phyloP scores from a whole-genome alignment of 2,888 invertebrate species.

The Diogma glabrata region DNA sequence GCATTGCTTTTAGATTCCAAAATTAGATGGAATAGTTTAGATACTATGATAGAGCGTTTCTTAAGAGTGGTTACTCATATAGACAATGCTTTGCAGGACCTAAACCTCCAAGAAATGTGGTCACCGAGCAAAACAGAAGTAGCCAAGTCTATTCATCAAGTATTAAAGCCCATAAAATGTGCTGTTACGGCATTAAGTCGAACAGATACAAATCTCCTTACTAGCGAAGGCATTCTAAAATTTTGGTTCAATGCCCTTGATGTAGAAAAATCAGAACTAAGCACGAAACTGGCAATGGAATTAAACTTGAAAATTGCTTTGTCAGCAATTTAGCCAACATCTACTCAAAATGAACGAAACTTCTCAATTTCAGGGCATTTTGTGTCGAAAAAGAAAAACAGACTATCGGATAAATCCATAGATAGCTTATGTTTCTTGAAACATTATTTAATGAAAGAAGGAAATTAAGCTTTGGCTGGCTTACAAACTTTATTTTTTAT shows the following conservation, averaged over 20 bases:
- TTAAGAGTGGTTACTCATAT: background rate
- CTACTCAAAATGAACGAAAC: too few species aligned
- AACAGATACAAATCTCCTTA: background rate
- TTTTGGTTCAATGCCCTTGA: background rate
- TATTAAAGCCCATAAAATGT: background rate
- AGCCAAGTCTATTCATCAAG: background rate
- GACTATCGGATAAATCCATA: too few species aligned
- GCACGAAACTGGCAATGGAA: background rate
- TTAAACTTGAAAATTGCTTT: background rate
- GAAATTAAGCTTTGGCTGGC: too few species aligned
- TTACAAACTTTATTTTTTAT: too few species aligned
- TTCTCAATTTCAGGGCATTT: too few species aligned
- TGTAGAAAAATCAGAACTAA: background rate
- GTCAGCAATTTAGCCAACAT: too few species aligned
- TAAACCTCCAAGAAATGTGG: background rate
- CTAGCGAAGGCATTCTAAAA: constrained; percentile 1
- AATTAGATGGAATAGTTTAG: background rate
- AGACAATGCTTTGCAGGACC: background rate
- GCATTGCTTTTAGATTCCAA: constrained; percentile 6
- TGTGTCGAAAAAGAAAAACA: too few species aligned
- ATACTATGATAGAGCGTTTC: background rate
- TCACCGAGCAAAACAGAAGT: background rate
- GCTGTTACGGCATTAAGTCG: background rate
- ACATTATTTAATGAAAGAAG: too few species aligned
- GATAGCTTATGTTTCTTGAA: too few species aligned